Evolutionary conservation across 2,888 invertebrate species (phyloP).

Genomic region (Drosophila paranaensis): DNA sequence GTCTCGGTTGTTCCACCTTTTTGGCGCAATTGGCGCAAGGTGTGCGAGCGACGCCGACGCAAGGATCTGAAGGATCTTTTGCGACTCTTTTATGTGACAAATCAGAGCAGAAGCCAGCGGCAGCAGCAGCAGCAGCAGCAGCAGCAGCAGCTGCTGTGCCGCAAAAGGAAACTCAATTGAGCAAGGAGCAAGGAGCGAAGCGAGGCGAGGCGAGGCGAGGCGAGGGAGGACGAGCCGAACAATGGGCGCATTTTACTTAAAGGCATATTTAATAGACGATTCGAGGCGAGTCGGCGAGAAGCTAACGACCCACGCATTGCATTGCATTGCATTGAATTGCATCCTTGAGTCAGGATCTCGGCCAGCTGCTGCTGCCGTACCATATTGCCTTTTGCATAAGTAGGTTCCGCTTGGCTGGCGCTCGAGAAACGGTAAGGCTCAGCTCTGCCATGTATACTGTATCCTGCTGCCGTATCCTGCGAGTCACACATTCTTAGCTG

Average conservation of each 20-base stretch:
- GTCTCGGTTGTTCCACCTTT: slow-evolving; percentile 50
- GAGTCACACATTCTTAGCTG: slow-evolving; percentile 22
- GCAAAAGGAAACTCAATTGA: slow-evolving; percentile 49
- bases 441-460: neutral
- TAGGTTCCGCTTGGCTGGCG: slow-evolving; percentile 55
- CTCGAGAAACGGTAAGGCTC: slow-evolving; percentile 14
- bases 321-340: slow-evolving; percentile 33
- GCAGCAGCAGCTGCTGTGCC: slow-evolving; percentile 27
- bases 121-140: slow-evolving; percentile 56
- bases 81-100: slow-evolving; percentile 62
- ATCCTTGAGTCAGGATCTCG: slow-evolving; percentile 18
- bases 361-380: slow-evolving; percentile 37
- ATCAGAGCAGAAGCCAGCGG: slow-evolving; percentile 52
- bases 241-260: slow-evolving; percentile 41
- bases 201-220: neutral
- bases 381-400: slow-evolving; percentile 65
- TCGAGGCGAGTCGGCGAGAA: slow-evolving; percentile 32
- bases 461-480: slow-evolving; percentile 2
- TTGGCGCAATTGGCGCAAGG: slow-evolving; percentile 69
- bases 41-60: slow-evolving; percentile 34
- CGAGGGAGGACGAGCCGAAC: slow-evolving; percentile 8
- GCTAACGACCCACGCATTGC: slow-evolving; percentile 61
- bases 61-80: slow-evolving; percentile 25
- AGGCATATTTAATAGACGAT: slow-evolving; percentile 61
- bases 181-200: slow-evolving; percentile 13